Conservation (phyloP, 2,113 vertebrate species). For the Zapus hudsonius region DNA sequence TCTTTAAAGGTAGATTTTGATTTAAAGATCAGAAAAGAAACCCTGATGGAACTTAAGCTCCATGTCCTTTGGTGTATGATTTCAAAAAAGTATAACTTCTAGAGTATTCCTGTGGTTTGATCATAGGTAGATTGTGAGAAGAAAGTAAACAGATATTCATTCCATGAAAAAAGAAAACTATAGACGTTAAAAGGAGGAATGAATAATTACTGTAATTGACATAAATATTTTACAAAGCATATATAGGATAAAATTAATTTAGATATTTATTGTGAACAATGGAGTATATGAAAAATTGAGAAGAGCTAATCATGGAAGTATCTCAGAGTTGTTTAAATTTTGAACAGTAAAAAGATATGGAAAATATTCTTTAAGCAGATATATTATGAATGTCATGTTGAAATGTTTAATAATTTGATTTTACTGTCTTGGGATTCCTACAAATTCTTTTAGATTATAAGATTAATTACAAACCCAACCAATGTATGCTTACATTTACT, state of each 20-base stretch:
- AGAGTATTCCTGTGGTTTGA: neutral
- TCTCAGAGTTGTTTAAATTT: neutral
- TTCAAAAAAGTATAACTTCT: neutral
- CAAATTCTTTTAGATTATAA: neutral
- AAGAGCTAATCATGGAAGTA: neutral
- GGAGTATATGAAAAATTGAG: neutral
- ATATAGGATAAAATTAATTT: neutral
- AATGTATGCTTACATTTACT: constrained; percentile 45
- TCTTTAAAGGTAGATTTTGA: neutral
- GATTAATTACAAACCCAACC: neutral
- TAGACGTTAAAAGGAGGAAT: neutral
- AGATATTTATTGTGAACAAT: neutral
- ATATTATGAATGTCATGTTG: neutral
- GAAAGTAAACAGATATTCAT: neutral
- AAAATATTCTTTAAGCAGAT: constrained; percentile 14
- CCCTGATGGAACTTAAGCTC: neutral
- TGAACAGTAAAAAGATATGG: neutral
- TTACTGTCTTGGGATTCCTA: neutral
- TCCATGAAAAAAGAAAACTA: neutral
- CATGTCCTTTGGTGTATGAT: neutral
- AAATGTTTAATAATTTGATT: neutral
- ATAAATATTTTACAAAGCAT: neutral
- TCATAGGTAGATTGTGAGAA: neutral
- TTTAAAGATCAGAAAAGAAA: neutral
- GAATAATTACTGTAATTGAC: neutral